Base-by-base conservation (phyloP, 1,140 invertebrate genomes). In the Drosophila kepulauana region DNA sequence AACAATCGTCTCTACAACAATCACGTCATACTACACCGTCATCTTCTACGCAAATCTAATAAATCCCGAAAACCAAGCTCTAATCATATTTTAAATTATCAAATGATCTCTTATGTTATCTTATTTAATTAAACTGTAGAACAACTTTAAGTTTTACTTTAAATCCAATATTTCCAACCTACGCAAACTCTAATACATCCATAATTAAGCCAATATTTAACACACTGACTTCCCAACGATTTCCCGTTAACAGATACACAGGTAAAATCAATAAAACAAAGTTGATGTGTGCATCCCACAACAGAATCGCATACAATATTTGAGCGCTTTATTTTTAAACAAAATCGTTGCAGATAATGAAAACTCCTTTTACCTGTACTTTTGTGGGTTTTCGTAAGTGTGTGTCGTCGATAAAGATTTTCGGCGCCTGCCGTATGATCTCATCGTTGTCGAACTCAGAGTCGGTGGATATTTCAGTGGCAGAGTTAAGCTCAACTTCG, bases 381-480 rank as follows among this genome's bases (percentile, higher is more conserved):
- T 94, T 95, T 74, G 94, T 95, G 38, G 94, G 90, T 58, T 92
- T 92, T 49, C 79, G 80, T 73, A 93, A 61, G 75, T 93, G 92
- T 58, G 92, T 84, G 69, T 93, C 92, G 78, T 96, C 95, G 81
- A 95, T 95, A 58, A 96, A 95, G 5, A 95, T 93, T 72, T 95
- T 96, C 46, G 95, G 93, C 16, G 95, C 93, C 81, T 96, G 95
- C 16, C 95, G 94, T 62, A 94, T 94, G 0, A 95, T 95, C 6
- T 96, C 95, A n/a, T 97, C 97, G 74, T 97, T 95, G 59, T 97
- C 97, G 82, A 98, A 98, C 92, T 98, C 97, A 3, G 97, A 98
- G 91, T 98, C 97, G 0, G 97, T 98, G 51, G 97, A 97, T 70
- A 98, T 97, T 94, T 98, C 97, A 1, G 97, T 98, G 1, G 97